A percentile compares a stretch with the other conserved stretches of the same genome.
Evolutionary conservation across 2,888 invertebrate genomes (phyloP).

Genomic region (Euproctis similis): DNA sequence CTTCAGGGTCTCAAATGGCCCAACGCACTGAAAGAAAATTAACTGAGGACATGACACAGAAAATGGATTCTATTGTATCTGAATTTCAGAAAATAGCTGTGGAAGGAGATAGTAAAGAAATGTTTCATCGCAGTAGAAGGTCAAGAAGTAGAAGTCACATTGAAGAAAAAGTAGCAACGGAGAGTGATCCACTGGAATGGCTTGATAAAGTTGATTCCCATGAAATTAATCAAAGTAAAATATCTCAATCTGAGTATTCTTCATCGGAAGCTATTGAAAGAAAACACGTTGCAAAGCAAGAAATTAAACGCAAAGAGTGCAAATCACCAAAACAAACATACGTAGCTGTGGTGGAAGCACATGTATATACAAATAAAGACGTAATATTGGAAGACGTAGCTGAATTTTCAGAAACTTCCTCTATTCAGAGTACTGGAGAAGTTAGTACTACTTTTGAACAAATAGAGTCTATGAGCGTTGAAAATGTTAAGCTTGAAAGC

Average conservation of each 20-base stretch:
- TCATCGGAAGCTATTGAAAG: slow-evolving; percentile 27
- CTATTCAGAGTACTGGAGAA: slow-evolving; percentile 33
- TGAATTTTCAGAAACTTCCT: slow-evolving; percentile 40
- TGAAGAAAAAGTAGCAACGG: slow-evolving; percentile 40
- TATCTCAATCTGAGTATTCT: slow-evolving; percentile 16
- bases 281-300: slow-evolving; percentile 25
- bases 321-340: slow-evolving; percentile 46
- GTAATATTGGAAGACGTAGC: slow-evolving; percentile 45
- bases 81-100: slow-evolving; percentile 55
- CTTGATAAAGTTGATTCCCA: slow-evolving; percentile 36
- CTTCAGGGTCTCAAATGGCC: slow-evolving; percentile 56
- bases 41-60: slow-evolving; percentile 49
- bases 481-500: slow-evolving; percentile 25
- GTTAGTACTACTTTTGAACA: slow-evolving; percentile 27
- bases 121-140: slow-evolving; percentile 27
- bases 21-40: slow-evolving; percentile 48
- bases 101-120: slow-evolving; percentile 27
- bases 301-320: slow-evolving; percentile 18
- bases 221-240: slow-evolving; percentile 16
- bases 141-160: slow-evolving; percentile 45
- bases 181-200: slow-evolving; percentile 46
- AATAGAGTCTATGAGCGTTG: slow-evolving; percentile 20
- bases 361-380: slow-evolving; percentile 60
- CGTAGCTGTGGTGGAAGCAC: slow-evolving; percentile 60
- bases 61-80: slow-evolving; percentile 56